Conservation (phyloP, 2,113 vertebrate genomes). For the Erythrolamprus reginae region DNA sequence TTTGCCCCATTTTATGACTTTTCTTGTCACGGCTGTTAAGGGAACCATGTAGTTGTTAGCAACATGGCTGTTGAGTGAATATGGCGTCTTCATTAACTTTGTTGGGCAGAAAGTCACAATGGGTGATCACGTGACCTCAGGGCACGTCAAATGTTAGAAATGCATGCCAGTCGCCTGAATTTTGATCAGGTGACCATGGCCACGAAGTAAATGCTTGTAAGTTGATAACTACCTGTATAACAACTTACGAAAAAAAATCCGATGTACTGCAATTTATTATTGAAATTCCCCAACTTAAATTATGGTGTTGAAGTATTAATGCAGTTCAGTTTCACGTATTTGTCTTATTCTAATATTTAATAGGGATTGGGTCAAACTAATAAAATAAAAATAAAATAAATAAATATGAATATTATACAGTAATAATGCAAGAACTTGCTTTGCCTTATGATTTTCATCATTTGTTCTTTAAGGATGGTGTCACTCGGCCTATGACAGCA, state of each 20-base stretch:
- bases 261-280: not conserved
- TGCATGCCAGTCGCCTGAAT: not conserved
- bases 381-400: no score
- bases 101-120: not conserved
- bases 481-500: constrained; percentile 91
- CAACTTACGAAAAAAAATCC: not conserved
- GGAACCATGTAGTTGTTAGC: no score
- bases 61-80: not conserved
- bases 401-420: not conserved
- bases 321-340: not conserved
- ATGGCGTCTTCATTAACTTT: not conserved
- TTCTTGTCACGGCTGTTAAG: no score
- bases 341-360: not conserved
- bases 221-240: not conserved
- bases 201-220: not conserved
- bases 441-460: not conserved
- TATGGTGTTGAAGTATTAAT: not conserved
- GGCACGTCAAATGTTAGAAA: not conserved
- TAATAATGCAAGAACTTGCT: not conserved
- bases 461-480: constrained; percentile 76
- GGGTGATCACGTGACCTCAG: not conserved
- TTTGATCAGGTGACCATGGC: not conserved
- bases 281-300: not conserved
- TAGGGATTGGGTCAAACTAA: no score
- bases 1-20: no score